Percentiles rank a stretch among this genome's conserved stretches.
Conservation (phyloP, 2,797 vertebrate species). For the Sternarchorhynchus goeldii region DNA sequence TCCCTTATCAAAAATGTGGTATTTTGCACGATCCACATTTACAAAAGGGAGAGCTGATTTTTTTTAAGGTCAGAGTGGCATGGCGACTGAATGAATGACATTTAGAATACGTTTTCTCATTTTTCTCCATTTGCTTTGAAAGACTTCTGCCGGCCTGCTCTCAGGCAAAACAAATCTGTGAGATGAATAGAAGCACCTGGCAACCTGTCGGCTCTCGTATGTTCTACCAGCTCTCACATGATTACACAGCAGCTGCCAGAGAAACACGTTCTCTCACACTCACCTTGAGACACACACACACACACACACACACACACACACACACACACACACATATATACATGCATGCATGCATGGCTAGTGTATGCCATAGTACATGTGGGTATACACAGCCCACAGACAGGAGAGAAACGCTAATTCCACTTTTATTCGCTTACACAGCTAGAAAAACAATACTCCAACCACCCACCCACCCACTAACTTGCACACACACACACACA, state of each 20-base stretch:
- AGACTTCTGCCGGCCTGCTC: constrained; percentile 55
- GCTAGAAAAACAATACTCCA: not conserved
- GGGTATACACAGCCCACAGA: not conserved
- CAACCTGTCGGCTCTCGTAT: constrained; percentile 46
- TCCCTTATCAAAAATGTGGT: constrained; percentile 78
- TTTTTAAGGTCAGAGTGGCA: constrained; percentile 85
- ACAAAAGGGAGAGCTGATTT: constrained; percentile 80
- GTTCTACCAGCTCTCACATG: constrained; percentile 55
- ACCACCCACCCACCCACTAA: not conserved
- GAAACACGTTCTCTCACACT: constrained; percentile 45
- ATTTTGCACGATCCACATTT: constrained; percentile 80
- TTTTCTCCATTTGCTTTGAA: constrained; percentile 75
- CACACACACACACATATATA: not conserved
- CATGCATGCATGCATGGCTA: not conserved
- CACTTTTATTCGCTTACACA: constrained; percentile 27
- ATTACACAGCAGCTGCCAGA: constrained; percentile 59
- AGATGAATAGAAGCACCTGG: constrained; percentile 60
- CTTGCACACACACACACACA: not conserved
- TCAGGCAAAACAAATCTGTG: constrained; percentile 57
- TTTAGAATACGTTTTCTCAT: constrained; percentile 82
- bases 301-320: constrained; percentile 15
- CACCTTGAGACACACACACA: constrained; percentile 45
- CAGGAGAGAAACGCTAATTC: not conserved
- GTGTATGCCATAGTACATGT: constrained; percentile 8
- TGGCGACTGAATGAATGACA: constrained; percentile 83